These are phyloP conservation scores for Rachycentron canadum DNA, from an alignment of 2,797 vertebrate genomes.

Conservation along the genomic window DNA sequence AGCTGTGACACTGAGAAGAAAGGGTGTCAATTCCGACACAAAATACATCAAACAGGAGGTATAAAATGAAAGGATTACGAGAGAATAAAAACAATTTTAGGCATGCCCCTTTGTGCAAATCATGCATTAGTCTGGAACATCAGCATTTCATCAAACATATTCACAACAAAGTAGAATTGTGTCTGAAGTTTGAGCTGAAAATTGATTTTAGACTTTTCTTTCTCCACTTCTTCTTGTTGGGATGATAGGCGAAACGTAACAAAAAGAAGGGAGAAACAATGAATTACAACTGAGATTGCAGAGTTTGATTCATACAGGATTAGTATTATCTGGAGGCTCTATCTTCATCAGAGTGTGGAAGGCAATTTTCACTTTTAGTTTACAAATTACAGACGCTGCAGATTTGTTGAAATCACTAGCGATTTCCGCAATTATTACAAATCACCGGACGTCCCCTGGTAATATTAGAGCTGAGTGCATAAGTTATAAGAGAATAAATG, in stretches of 20 bases:
- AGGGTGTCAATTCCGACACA: not conserved
- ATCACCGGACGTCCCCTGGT: conserved; percentile 18
- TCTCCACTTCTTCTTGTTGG: not conserved
- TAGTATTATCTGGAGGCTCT: conserved; percentile 10
- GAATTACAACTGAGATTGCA: conserved; percentile 33
- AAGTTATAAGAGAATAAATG: conserved; percentile 7
- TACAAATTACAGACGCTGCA: conserved; percentile 43
- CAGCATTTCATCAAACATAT: conserved; percentile 11
- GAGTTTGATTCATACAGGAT: conserved; percentile 38
- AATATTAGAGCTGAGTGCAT: conserved; percentile 16
- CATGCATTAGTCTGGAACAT: not conserved
- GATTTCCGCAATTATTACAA: conserved; percentile 49
- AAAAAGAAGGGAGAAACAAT: not conserved
- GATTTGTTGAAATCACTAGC: conserved; percentile 47
- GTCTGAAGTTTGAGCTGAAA: conserved; percentile 13
- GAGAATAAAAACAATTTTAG: not conserved
- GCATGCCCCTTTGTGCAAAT: not conserved
- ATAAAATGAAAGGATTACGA: not conserved
- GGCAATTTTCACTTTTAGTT: conserved; percentile 44
- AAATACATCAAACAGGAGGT: not conserved
- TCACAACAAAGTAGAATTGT: not conserved
- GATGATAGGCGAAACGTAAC: not conserved
- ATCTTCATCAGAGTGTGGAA: conserved; percentile 8
- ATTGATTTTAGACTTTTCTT: not conserved
- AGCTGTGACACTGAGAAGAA: not conserved